Evolutionary conservation across 2,113 vertebrate species (phyloP).

Genomic region (Sylvilagus bachmani): DNA sequence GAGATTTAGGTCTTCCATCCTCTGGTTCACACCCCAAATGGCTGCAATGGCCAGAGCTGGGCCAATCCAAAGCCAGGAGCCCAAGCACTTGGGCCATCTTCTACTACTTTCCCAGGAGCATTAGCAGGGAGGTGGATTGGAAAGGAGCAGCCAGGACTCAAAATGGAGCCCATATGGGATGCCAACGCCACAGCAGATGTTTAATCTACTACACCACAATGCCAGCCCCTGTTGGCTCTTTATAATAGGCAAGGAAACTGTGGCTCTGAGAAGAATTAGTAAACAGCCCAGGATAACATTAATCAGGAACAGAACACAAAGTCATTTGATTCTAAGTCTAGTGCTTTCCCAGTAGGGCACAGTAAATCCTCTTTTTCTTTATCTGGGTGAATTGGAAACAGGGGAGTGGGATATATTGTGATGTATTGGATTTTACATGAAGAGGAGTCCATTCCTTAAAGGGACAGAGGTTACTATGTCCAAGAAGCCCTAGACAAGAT

Average conservation of each 20-base stretch:
- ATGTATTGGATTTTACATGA: conserved; percentile 51
- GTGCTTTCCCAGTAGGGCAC: background rate
- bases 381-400: background rate
- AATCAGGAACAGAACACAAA: background rate
- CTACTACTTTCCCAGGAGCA: no score
- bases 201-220: no score
- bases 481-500: conserved; percentile 5
- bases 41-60: no score
- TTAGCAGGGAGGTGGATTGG: no score
- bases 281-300: conserved; percentile 13
- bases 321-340: conserved; percentile 38
- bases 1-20: no score
- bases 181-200: no score
- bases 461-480: background rate
- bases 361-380: conserved; percentile 20
- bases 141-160: no score
- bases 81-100: no score
- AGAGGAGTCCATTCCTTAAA: conserved; percentile 40
- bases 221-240: background rate
- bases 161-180: no score
- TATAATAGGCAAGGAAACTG: conserved; percentile 21
- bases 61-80: no score
- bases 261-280: conserved; percentile 22
- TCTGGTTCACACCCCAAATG: no score
- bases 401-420: background rate